A percentile compares a stretch with the other conserved stretches of the same genome.
Conservation (phyloP, 2,797 vertebrate genomes). For the Calcarius lapponicus region DNA sequence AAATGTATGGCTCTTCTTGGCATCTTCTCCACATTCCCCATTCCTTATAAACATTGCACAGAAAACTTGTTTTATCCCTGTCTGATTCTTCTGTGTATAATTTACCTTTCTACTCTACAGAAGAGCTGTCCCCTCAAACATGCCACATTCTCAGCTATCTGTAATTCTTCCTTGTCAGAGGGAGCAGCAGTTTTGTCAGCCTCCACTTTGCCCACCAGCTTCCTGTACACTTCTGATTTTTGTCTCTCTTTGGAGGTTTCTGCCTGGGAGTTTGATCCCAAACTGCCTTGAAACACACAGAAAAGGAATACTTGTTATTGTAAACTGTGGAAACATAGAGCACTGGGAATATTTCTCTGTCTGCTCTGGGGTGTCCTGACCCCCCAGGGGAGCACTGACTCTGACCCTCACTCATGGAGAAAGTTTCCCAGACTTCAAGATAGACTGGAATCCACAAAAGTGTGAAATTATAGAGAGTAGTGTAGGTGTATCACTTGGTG, state of each 20-base stretch:
- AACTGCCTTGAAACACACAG: neutral
- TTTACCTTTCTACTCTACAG: neutral
- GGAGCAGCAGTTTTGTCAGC: neutral
- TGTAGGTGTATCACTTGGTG: too few relatives aligned
- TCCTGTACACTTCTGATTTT: neutral
- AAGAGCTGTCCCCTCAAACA: neutral
- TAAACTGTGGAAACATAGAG: too few relatives aligned
- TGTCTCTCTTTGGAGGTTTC: neutral
- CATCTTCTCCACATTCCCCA: neutral
- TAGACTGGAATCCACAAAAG: too few relatives aligned
- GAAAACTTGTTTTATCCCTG: neutral
- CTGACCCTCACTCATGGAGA: too few relatives aligned
- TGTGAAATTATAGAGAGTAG: too few relatives aligned
- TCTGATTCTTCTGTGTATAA: neutral
- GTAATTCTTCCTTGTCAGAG: neutral
- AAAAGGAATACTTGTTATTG: neutral
- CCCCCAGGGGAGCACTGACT: too few relatives aligned
- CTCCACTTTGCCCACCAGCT: neutral
- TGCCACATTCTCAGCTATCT: neutral
- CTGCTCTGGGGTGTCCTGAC: too few relatives aligned
- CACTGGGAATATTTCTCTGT: too few relatives aligned
- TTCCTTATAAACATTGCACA: neutral
- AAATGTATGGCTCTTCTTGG: conserved; percentile 55
- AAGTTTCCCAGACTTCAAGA: too few relatives aligned
- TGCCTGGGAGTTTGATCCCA: neutral